Percentiles rank a stretch among this genome's conserved stretches.
Evolutionary conservation across 2,888 invertebrate genomes (phyloP).

Genomic region (Cataglyphis albicans): DNA sequence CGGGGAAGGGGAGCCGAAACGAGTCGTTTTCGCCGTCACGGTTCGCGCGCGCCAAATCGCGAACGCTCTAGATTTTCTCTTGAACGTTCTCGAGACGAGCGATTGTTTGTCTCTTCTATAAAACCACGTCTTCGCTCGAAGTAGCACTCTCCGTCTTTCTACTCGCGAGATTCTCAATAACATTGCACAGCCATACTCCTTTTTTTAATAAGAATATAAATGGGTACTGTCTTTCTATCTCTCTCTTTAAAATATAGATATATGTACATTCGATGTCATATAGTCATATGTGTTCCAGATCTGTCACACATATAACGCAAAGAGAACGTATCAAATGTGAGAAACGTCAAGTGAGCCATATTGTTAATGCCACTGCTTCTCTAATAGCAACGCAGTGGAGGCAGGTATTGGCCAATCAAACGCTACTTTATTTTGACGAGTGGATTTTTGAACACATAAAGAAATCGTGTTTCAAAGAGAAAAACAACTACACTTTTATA

Average conservation of each 20-base stretch:
- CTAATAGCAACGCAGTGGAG: neutral
- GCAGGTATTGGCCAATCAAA: neutral
- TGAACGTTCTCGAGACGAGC: neutral
- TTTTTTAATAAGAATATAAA: conserved; percentile 38
- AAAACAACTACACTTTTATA: conserved; percentile 39
- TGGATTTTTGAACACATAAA: neutral
- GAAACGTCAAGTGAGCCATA: neutral
- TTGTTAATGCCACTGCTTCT: neutral
- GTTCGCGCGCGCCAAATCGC: neutral
- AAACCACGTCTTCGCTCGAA: neutral
- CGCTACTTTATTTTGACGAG: neutral
- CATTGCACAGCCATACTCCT: conserved; percentile 78
- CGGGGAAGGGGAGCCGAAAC: neutral
- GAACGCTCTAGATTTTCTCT: neutral
- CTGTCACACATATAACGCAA: neutral
- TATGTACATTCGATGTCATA: neutral
- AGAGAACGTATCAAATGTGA: neutral
- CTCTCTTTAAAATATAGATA: neutral
- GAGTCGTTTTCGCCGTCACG: too few species aligned
- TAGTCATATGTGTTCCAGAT: neutral
- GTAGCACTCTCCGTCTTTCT: neutral
- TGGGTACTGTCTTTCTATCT: neutral
- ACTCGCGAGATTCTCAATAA: conserved; percentile 72
- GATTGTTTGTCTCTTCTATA: neutral
- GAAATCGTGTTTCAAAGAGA: neutral